Percentiles rank a stretch among this genome's conserved stretches.
Conservation (phyloP, 2,888 invertebrate species). For the Drosophila atripex region DNA sequence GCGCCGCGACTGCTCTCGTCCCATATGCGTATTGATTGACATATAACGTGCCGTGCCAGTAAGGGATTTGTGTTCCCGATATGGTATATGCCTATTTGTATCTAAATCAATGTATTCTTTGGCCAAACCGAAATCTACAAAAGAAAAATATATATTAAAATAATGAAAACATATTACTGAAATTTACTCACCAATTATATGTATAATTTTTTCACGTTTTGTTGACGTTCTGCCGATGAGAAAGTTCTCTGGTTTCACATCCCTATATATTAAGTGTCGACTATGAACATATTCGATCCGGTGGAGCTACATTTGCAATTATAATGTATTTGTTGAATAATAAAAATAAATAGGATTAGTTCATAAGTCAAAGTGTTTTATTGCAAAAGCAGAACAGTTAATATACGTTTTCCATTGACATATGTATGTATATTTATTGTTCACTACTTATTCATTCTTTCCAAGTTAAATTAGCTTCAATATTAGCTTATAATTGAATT, state of each 20-base stretch:
- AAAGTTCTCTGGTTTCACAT: conserved; percentile 99
- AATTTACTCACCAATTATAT: conserved; percentile 93
- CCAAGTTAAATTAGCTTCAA: not conserved
- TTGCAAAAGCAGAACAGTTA: conserved; percentile 5
- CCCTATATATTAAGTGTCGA: conserved; percentile 99
- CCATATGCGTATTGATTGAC: conserved; percentile 99
- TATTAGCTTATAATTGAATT: conserved; percentile 8
- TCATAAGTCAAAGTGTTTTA: not conserved
- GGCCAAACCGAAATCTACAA: conserved; percentile 99
- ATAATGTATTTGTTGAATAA: not conserved
- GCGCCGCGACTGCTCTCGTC: conserved; percentile 99
- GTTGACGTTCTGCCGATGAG: conserved; percentile 98
- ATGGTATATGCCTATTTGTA: conserved; percentile 99
- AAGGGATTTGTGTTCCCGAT: conserved; percentile 99
- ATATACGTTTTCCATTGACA: not conserved
- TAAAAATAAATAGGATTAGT: conserved; percentile 11
- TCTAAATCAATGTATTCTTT: conserved; percentile 99
- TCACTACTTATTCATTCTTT: not conserved
- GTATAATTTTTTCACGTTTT: conserved; percentile 98
- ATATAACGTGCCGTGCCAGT: conserved; percentile 99
- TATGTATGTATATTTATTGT: conserved; percentile 23
- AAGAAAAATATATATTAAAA: not conserved
- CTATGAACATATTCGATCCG: conserved; percentile 99
- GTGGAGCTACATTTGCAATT: conserved; percentile 88
- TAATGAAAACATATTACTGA: conserved; percentile 1